Percentiles rank a stretch among this genome's conserved stretches.
Evolutionary conservation across 2,888 invertebrate genomes (phyloP).

Genomic region (Sarcophaga caerulescens): DNA sequence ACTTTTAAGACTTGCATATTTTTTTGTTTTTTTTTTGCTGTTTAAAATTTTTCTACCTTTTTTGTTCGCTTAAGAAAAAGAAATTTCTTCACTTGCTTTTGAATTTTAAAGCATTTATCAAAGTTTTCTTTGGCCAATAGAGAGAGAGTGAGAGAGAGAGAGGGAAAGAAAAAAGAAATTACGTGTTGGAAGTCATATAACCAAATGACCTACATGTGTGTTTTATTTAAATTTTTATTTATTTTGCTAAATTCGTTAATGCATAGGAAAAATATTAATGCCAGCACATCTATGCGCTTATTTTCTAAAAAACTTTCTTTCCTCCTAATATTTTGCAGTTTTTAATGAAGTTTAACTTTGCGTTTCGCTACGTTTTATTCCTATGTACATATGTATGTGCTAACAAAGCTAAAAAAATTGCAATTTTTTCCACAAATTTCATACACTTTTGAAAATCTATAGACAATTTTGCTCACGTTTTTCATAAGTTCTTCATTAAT

Average conservation of each 20-base stretch:
- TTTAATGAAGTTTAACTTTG: conserved; percentile 40
- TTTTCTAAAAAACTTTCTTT: conserved; percentile 39
- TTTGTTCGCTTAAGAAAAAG: conserved; percentile 1
- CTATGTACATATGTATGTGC: background rate
- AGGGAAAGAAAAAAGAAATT: conserved; percentile 12
- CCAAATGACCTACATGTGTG: conserved; percentile 54
- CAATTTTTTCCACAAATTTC: conserved; percentile 26
- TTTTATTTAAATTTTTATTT: conserved; percentile 34
- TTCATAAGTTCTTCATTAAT: conserved; percentile 77
- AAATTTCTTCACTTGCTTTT: conserved; percentile 42
- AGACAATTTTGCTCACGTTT: conserved; percentile 76
- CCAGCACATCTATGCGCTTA: background rate
- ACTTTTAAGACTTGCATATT: conserved; percentile 62
- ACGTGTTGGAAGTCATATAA: conserved; percentile 51
- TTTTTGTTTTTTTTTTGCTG: conserved; percentile 4
- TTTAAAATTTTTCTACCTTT: background rate
- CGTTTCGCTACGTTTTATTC: background rate
- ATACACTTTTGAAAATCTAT: conserved; percentile 33
- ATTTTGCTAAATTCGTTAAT: conserved; percentile 4
- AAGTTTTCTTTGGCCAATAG: conserved; percentile 30
- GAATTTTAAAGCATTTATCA: conserved; percentile 57
- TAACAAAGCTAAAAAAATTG: conserved; percentile 52
- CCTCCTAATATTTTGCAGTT: conserved; percentile 50
- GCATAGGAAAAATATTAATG: background rate
- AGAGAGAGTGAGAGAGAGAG: background rate